Evolutionary conservation across 2,797 vertebrate species (phyloP), one percentile per base, ranked within the genome.

Genomic region (Neomorphus geoffroyi): DNA sequence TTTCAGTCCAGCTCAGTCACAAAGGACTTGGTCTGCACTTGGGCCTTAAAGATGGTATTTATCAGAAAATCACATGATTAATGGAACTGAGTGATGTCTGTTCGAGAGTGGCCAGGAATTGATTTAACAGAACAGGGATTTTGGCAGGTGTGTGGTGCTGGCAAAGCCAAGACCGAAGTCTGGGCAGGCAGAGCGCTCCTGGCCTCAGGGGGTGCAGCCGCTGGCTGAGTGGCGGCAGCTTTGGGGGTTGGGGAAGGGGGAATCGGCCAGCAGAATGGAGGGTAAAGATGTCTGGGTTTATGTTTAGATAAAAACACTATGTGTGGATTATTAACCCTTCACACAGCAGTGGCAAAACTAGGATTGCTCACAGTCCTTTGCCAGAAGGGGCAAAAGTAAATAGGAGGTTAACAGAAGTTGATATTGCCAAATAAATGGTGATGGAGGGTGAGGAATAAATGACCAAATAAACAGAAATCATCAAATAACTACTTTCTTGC

Each of bases 401-500:
- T 7, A 66, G 22, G 57, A 92, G 35, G 24, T 41, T n/a, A 50
- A 35, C 27, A 87, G 65, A 90, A 83, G 78, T 67, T 89, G 72
- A 48, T 91, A 87, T 75, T 94, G 73, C 83, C 86, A 79, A 73
- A 69, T 65, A 86, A 91, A 69, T 41, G 45, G n/a, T 48, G 50
- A 65, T 16, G 23, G 21, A 54, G 50, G 65, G 77, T 24, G 61
- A 87, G 61, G 33, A 80, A 79, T 66, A 75, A 86, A 58, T 8
- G 73, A 92, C 48, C 43, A 81, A 88, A 78, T 30, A 75, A 64
- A 62, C 33, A 86, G 79, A 93, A 94, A 82, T 69, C 57, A 87
- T 81, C 41, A 92, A 90, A 96, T 92, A 57, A 57, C 92, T 97
- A 97, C 91, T 95, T 97, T 90, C 93, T 96, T 95, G 86, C 93